These are phyloP conservation scores for Orchestia grillus DNA, from an alignment of 1,140 invertebrate genomes.

Conservation along the genomic window DNA sequence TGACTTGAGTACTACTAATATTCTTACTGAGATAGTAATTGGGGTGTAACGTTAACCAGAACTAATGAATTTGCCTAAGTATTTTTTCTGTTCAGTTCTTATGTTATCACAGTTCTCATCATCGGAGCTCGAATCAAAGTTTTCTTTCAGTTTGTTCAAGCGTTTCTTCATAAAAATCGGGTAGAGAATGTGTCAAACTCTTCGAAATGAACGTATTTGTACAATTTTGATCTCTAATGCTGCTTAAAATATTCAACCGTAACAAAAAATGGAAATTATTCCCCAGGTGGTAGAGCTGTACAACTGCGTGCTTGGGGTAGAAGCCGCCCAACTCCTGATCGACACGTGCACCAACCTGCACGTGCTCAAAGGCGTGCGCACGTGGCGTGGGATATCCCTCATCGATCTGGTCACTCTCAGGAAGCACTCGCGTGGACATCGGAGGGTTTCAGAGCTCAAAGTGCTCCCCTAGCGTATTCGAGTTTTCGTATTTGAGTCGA, in stretches of 20 bases:
- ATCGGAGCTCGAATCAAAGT: background rate
- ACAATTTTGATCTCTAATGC: background rate
- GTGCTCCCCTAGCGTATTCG: conserved; percentile 60
- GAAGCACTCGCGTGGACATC: conserved; percentile 64
- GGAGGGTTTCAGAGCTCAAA: conserved; percentile 64
- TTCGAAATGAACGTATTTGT: background rate
- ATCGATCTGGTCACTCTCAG: conserved; percentile 66
- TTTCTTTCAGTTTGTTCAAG: background rate
- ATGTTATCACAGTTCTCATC: background rate
- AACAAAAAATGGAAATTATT: background rate
- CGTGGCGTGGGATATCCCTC: conserved; percentile 65
- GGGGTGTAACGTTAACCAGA: no score
- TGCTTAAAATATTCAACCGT: background rate
- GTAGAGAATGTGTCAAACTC: background rate
- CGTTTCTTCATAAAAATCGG: background rate
- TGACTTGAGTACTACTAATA: no score
- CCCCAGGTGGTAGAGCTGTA: conserved; percentile 65
- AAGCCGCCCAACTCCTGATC: conserved; percentile 59
- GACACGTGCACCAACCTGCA: conserved; percentile 67
- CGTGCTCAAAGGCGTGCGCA: conserved; percentile 66
- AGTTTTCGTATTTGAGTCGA: background rate
- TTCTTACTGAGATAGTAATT: no score
- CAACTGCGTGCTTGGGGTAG: conserved; percentile 64
- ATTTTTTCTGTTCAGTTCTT: no score
- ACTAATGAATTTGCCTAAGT: no score